Base-by-base conservation (phyloP, 2,113 vertebrate genomes). In the Anarhynchus alexandrinus region DNA sequence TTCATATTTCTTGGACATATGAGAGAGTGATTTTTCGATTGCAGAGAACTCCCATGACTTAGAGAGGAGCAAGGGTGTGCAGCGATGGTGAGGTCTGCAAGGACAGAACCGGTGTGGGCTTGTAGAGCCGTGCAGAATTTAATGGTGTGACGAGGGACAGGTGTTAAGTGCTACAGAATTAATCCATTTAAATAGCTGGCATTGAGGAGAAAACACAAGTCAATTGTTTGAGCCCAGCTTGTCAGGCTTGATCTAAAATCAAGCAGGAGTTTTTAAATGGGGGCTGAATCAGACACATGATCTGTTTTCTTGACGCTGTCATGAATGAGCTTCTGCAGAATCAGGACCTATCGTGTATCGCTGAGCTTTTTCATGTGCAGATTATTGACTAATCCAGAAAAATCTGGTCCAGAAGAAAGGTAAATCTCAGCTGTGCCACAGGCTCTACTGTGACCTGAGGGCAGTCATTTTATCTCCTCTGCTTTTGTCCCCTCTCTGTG, bases 341-440 rank as follows among this genome's bases (percentile, higher is more conserved):
- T 69, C 1, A 1, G 57, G 19, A 62, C 11, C 15, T 65, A 79
- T 76, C 29, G 34, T 25, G 17, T 38, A 80, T 76, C 38, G 57
- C 12, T 45, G 40, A 91, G 14, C 6, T 43, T 85, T 94, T 94
- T 87, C 65, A 40, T 80, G 36, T 88, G 62, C 52, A 85, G 40
- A 72, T 94, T 90, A 80, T 65, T 90, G 66, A 58, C 62, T 95
- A 85, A 94, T 67, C 40, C 15, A 93, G 83, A 79, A 88, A 93
- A 71, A 84, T 47, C 22, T 79, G 12, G 5, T 81, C 18, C 49
- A 57, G 6, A 82, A 88, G 58, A 83, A 88, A 73, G n/a, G 30
- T 65, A 66, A 77, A 79, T 83, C 54, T 82, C 90, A 34, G 21
- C 40, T 78, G 18, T 72, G 78, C 34, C 66, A 69, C 18, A 30